Evolutionary conservation across 2,797 vertebrate species (phyloP), one percentile per base, ranked within the genome.

Genomic region (Glossophaga mutica): DNA sequence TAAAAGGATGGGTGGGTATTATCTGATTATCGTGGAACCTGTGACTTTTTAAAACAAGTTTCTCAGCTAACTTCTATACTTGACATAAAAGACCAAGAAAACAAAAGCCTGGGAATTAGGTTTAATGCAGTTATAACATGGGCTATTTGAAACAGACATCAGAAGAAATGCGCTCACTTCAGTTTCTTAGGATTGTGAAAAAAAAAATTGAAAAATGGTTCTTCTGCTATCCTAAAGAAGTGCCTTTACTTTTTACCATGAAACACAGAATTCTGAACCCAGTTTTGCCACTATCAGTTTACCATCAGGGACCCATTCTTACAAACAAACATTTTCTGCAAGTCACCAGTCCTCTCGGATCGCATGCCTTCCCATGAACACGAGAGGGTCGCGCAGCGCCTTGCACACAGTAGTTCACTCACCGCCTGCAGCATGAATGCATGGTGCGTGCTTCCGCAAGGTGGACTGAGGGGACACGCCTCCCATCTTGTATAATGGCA

Each of bases 171-270:
- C 34, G 55, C 11, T 42, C 39, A 18, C 42, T 87, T 70, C 67
- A 34, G n/a, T 65, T 87, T 94, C 52, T 92, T 71, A 67, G 48
- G 76, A 48, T 29, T 82, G 48, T 74, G 44, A 84, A 92, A 84
- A 62, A n/a, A 65, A 87, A 87, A 32, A 93, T 77, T 92, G 48
- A 94, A 87, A 94, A 92, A 71, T 62, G 9, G 18, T 79, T 92
- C 68, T 68, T 79, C 10, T 65, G 83, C 32, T 32, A 1, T 52
- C 68, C n/a, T 71, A 73, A 34, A 48, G 44, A 89, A 94, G 48
- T 29, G 29, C 11, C 50, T 94, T 55, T 82, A 34, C 65, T 62
- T 62, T 32, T 32, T n/a, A 65, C 26, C 14, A 18, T n/a, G 62
- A 65, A n/a, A 65, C 59, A 32, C 32, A 65, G 62, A 65, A 65